phyloP scores from a whole-genome alignment of 1,140 invertebrate species.

The Aleiodes sp. region DNA sequence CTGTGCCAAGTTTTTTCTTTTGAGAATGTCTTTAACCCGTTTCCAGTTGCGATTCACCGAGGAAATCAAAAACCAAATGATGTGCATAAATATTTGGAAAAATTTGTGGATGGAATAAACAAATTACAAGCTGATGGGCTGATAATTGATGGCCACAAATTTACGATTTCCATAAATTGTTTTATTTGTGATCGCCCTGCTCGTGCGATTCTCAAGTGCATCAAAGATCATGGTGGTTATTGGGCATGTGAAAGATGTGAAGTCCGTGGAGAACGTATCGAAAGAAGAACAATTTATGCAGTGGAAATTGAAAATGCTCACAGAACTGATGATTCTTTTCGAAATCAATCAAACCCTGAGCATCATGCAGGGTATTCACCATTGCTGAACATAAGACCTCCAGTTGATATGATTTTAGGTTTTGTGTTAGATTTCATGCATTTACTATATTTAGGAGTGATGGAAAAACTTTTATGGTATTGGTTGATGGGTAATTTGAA shows the following conservation, averaged over 20 bases:
- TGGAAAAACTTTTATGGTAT: constrained; percentile 22
- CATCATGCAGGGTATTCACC: constrained; percentile 36
- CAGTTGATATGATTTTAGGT: constrained; percentile 30
- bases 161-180: constrained; percentile 8
- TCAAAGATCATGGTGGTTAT: constrained; percentile 28
- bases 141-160: background rate
- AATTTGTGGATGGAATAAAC: constrained; percentile 24
- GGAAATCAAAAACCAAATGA: constrained; percentile 22
- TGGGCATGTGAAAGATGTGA: constrained; percentile 29
- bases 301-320: constrained; percentile 27
- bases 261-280: constrained; percentile 1
- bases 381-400: constrained; percentile 28
- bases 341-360: background rate
- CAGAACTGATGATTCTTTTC: background rate
- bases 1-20: constrained; percentile 21
- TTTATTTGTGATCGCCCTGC: constrained; percentile 26
- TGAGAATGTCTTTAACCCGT: constrained; percentile 3
- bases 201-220: constrained; percentile 10
- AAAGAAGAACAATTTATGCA: constrained; percentile 31
- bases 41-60: constrained; percentile 29
- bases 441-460: constrained; percentile 16
- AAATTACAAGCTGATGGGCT: constrained; percentile 6
- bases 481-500: too few species aligned
- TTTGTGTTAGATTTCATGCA: constrained; percentile 35
- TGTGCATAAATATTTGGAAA: background rate